A percentile compares a stretch with the other conserved stretches of the same genome.
phyloP scores from a whole-genome alignment of 2,888 invertebrate species.

The Sipunculus nudus region DNA sequence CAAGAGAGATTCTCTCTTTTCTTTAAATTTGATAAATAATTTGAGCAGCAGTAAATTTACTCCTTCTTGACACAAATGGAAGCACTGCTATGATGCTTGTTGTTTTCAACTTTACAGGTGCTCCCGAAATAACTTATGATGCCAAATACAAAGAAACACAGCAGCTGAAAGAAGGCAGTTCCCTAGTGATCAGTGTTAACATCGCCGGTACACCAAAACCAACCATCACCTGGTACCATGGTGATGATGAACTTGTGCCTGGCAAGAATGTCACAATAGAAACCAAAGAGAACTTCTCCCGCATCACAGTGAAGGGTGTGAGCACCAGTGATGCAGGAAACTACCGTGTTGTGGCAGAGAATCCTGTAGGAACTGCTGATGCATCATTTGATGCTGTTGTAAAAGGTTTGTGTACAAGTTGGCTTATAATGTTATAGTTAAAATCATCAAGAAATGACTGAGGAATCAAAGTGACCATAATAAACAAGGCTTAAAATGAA shows the following conservation, averaged over 20 bases:
- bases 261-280: slow-evolving; percentile 20
- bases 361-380: slow-evolving; percentile 78
- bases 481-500: too few species aligned
- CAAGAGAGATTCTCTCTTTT: too few species aligned
- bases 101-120: slow-evolving; percentile 4
- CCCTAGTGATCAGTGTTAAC: slow-evolving; percentile 28
- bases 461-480: too few species aligned
- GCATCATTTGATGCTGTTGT: slow-evolving; percentile 79
- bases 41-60: too few species aligned
- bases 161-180: slow-evolving; percentile 21
- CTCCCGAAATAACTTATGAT: slow-evolving; percentile 28
- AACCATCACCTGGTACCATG: slow-evolving; percentile 32
- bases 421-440: too few species aligned
- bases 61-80: too few species aligned
- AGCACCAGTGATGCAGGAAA: slow-evolving; percentile 83
- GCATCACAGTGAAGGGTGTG: slow-evolving; percentile 69
- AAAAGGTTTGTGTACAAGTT: slow-evolving; percentile 62
- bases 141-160: slow-evolving; percentile 22
- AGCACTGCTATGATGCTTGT: too few species aligned
- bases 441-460: too few species aligned
- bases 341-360: slow-evolving; percentile 82
- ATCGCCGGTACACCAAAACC: slow-evolving; percentile 35
- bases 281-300: slow-evolving; percentile 27
- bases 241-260: slow-evolving; percentile 18
- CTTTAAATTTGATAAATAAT: too few species aligned